A percentile compares a stretch with the other conserved stretches of the same genome.
Evolutionary conservation across 2,113 vertebrate species (phyloP).

Genomic region (Grantiella picta): DNA sequence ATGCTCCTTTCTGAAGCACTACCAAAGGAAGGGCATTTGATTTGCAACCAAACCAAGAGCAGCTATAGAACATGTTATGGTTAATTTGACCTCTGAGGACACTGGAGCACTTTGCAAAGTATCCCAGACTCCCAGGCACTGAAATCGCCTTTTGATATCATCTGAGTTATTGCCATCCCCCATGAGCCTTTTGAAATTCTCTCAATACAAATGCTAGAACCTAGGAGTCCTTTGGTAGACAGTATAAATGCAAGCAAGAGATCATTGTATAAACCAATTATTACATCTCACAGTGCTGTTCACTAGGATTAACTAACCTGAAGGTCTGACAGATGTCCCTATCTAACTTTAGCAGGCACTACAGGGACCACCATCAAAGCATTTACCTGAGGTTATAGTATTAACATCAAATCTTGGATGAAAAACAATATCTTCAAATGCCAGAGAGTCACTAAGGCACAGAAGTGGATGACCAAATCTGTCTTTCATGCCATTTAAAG

Average conservation of each 20-base stretch:
- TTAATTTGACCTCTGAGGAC: constrained; percentile 39
- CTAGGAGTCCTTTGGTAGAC: not conserved
- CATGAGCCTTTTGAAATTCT: constrained; percentile 23
- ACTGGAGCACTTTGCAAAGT: not conserved
- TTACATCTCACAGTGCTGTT: not conserved
- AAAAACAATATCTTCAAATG: not conserved
- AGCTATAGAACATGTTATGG: not conserved
- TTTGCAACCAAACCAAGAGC: constrained; percentile 25
- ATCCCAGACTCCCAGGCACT: not conserved
- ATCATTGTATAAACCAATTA: constrained; percentile 28
- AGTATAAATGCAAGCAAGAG: not conserved
- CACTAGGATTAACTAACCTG: not conserved
- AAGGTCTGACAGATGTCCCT: not conserved
- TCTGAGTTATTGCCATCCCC: constrained; percentile 21
- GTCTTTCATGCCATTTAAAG: not conserved
- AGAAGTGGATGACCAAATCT: not conserved
- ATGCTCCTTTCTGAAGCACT: not conserved
- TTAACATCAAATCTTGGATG: not conserved
- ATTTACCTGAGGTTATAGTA: not conserved
- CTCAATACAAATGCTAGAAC: not conserved
- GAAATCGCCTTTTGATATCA: constrained; percentile 7
- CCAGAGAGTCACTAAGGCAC: not conserved
- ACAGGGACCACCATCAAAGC: not conserved
- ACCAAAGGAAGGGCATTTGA: constrained; percentile 3
- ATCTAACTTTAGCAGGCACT: not conserved